phyloP scores from a whole-genome alignment of 2,113 vertebrate species.

The Lichenostomus cassidix region DNA sequence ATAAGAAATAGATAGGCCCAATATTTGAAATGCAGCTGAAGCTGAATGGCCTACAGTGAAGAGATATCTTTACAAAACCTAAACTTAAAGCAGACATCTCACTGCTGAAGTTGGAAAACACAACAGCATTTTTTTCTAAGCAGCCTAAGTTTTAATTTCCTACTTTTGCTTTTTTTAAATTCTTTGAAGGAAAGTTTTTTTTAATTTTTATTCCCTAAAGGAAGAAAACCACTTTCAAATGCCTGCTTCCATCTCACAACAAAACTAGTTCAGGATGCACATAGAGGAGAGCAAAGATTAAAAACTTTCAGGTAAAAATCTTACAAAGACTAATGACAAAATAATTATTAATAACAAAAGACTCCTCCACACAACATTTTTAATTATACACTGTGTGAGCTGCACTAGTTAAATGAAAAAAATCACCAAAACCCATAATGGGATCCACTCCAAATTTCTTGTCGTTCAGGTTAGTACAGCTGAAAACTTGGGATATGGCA shows the following conservation, averaged over 20 bases:
- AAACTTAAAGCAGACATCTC: not conserved
- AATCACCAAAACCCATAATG: not conserved
- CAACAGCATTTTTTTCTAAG: not conserved
- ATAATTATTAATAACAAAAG: not conserved
- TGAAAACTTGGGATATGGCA: not conserved
- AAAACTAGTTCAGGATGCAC: not conserved
- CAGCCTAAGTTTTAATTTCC: not conserved
- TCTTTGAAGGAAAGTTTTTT: not conserved
- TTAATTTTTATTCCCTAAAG: not conserved
- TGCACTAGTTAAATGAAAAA: not conserved
- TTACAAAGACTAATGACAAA: not conserved
- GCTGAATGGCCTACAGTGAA: not conserved
- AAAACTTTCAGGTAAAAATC: not conserved
- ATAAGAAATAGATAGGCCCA: not conserved
- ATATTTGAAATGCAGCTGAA: not conserved
- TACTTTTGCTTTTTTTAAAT: not conserved
- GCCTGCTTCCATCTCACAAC: not conserved
- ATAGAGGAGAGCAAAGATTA: not conserved
- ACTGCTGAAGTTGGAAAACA: not conserved
- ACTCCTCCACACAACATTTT: not conserved
- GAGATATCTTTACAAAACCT: not conserved
- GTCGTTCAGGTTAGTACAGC: not conserved
- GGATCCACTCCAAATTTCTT: not conserved
- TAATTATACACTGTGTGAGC: not conserved
- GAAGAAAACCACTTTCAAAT: not conserved